phyloP scores from a whole-genome alignment of 1,140 invertebrate species.

The Drosophila albomicans region DNA sequence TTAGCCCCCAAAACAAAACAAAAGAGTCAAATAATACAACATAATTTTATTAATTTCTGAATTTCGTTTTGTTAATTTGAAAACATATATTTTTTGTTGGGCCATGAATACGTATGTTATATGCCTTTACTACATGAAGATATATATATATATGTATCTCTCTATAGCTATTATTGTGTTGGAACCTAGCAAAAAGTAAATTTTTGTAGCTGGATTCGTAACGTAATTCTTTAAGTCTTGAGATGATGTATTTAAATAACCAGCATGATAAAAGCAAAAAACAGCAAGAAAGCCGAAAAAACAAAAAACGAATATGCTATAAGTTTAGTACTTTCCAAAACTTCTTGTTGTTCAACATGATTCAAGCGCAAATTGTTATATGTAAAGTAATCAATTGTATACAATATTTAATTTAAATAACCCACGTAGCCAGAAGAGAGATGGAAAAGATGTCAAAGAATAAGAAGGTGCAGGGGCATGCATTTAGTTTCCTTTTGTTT shows the following conservation, averaged over 20 bases:
- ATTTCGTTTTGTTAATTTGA: conserved; percentile 16
- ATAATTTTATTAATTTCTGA: conserved; percentile 11
- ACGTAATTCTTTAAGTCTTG: conserved; percentile 65
- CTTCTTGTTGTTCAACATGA: conserved; percentile 62
- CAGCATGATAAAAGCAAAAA: conserved; percentile 38
- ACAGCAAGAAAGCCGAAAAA: not conserved
- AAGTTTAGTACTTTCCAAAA: conserved; percentile 44
- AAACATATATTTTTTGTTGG: conserved; percentile 8
- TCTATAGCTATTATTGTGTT: conserved; percentile 33
- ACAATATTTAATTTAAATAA: conserved; percentile 35
- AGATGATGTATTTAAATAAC: conserved; percentile 52
- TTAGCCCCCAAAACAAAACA: conserved; percentile 12
- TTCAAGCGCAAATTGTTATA: conserved; percentile 75
- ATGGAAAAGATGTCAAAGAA: not conserved
- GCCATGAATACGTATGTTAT: conserved; percentile 32
- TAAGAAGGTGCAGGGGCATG: conserved; percentile 52
- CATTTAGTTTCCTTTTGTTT: conserved; percentile 69
- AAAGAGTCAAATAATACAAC: not conserved
- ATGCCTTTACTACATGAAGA: conserved; percentile 9
- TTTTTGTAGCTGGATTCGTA: conserved; percentile 58
- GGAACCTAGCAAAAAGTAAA: conserved; percentile 6
- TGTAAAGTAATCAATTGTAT: conserved; percentile 52
- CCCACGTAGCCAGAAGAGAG: not conserved
- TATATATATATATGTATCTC: conserved; percentile 33
- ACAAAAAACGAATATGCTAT: conserved; percentile 33